Evolutionary conservation across 1,140 invertebrate species (phyloP).

Genomic region (Trachelipus rathkii): DNA sequence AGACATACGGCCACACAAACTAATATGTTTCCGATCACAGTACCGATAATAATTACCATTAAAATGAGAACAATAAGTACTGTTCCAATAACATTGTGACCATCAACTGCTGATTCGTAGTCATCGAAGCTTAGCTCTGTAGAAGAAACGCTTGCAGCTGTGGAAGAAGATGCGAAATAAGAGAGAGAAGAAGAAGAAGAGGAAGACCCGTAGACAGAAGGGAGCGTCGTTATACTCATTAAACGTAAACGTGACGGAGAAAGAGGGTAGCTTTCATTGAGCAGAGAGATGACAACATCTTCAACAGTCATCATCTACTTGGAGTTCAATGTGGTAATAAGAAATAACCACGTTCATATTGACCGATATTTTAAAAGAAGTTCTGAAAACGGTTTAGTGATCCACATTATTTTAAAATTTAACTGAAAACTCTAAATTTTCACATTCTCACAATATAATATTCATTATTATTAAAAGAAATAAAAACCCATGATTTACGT

Average conservation of each 20-base stretch:
- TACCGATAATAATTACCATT: conserved; percentile 76
- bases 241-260: neutral
- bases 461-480: no score
- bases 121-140: neutral
- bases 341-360: no score
- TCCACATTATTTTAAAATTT: no score
- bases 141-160: neutral
- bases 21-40: conserved; percentile 89
- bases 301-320: neutral
- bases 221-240: neutral
- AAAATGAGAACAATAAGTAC: conserved; percentile 62
- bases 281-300: neutral
- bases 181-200: neutral
- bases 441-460: no score
- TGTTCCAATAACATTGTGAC: neutral
- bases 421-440: no score
- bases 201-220: neutral
- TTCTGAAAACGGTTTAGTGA: no score
- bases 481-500: no score
- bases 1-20: conserved; percentile 95
- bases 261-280: neutral
- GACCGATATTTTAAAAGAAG: no score
- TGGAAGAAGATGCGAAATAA: neutral
- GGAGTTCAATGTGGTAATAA: neutral
- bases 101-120: neutral